Percentiles rank a stretch among this genome's conserved stretches.
phyloP scores from a whole-genome alignment of 2,888 invertebrate genomes.

The Pasiphila rectangulata region DNA sequence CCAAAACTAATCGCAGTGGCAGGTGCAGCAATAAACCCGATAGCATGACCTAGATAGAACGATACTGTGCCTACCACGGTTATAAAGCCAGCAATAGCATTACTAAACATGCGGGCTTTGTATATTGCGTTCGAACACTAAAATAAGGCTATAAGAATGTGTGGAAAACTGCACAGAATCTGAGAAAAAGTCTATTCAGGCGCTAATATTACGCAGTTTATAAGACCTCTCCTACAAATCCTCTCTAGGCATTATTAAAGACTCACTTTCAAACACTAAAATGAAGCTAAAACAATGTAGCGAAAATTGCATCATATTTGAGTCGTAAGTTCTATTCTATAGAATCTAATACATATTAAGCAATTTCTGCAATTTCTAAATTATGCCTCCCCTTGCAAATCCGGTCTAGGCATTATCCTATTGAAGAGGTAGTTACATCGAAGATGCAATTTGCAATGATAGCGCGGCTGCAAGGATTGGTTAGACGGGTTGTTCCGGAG shows the following conservation, averaged over 20 bases:
- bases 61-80: conserved; percentile 29
- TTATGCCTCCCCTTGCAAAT: too few relatives aligned
- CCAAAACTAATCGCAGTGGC: conserved; percentile 31
- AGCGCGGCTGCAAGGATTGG: conserved; percentile 24
- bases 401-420: conserved; percentile 4
- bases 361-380: too few relatives aligned
- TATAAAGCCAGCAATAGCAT: conserved; percentile 22
- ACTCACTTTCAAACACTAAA: too few relatives aligned
- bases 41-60: conserved; percentile 53
- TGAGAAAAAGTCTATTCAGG: too few relatives aligned
- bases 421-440: conserved; percentile 10
- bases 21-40: conserved; percentile 43
- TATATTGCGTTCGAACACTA: neutral
- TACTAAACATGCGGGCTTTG: conserved; percentile 7
- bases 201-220: too few relatives aligned
- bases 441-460: conserved; percentile 26
- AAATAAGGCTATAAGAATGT: neutral
- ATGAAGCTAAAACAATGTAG: too few relatives aligned
- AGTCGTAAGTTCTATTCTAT: too few relatives aligned
- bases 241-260: too few relatives aligned
- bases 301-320: too few relatives aligned
- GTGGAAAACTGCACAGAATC: too few relatives aligned
- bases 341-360: too few relatives aligned
- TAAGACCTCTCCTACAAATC: too few relatives aligned
- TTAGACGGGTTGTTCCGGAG: conserved; percentile 25